A percentile compares a stretch with the other conserved stretches of the same genome.
Evolutionary conservation across 2,888 invertebrate genomes (phyloP).

Genomic region (Spilarctia lutea): DNA sequence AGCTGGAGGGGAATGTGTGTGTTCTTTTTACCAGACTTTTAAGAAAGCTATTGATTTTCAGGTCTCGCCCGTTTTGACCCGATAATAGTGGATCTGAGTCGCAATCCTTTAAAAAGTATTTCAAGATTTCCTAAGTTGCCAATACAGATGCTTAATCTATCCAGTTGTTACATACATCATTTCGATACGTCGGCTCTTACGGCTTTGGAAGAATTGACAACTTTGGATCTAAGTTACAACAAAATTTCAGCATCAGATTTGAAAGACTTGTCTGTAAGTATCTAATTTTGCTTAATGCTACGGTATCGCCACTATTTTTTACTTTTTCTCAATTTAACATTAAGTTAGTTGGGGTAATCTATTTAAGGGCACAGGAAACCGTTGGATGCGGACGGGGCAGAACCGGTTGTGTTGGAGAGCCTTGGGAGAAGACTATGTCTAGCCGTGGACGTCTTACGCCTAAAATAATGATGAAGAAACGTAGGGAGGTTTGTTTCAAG

Average conservation of each 20-base stretch:
- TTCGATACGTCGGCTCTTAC: conserved; percentile 87
- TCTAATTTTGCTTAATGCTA: not conserved
- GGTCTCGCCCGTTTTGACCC: conserved; percentile 54
- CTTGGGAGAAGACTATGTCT: too few relatives aligned
- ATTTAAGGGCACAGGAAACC: too few relatives aligned
- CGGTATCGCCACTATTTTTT: too few relatives aligned
- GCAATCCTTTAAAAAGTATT: conserved; percentile 69
- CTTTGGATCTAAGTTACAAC: conserved; percentile 89
- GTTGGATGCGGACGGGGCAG: too few relatives aligned
- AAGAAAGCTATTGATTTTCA: conserved; percentile 43
- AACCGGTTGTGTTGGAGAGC: too few relatives aligned
- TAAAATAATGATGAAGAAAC: too few relatives aligned
- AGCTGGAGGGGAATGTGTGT: too few relatives aligned
- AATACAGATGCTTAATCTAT: conserved; percentile 84
- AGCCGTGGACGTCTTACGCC: too few relatives aligned
- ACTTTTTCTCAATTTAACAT: too few relatives aligned
- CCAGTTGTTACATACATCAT: conserved; percentile 84
- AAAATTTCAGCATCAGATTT: conserved; percentile 84
- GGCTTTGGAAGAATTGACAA: conserved; percentile 84
- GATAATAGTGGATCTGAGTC: conserved; percentile 64
- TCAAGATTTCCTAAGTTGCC: conserved; percentile 79
- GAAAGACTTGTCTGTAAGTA: conserved; percentile 87
- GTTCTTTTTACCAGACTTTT: too few relatives aligned
- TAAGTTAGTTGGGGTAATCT: too few relatives aligned
- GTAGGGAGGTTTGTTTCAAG: too few relatives aligned